Evolutionary conservation across 2,888 invertebrate genomes (phyloP).

Genomic region (Himalopsyche tibetana): DNA sequence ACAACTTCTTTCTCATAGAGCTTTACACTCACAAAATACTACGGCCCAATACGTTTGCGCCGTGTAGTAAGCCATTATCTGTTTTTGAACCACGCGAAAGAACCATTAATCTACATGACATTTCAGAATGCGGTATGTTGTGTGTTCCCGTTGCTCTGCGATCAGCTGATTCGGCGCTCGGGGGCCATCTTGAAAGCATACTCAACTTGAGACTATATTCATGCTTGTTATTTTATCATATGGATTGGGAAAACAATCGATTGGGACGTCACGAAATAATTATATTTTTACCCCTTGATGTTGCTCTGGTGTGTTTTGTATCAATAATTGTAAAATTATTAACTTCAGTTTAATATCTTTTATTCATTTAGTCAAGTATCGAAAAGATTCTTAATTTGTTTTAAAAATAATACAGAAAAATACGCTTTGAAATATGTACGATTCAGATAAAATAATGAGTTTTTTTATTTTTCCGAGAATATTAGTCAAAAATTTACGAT

Average conservation of each 20-base stretch:
- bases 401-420: too few relatives aligned
- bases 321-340: too few relatives aligned
- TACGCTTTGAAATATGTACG: too few relatives aligned
- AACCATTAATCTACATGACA: conserved; percentile 79
- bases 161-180: conserved; percentile 61
- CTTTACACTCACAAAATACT: conserved; percentile 48
- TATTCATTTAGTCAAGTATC: too few relatives aligned
- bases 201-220: conserved; percentile 53
- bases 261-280: not conserved
- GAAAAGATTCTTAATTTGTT: too few relatives aligned
- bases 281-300: not conserved
- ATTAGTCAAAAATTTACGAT: too few relatives aligned
- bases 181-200: conserved; percentile 60
- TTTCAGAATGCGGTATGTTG: conserved; percentile 76
- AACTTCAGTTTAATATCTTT: too few relatives aligned
- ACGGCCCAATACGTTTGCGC: conserved; percentile 50
- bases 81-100: conserved; percentile 77
- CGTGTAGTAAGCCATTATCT: conserved; percentile 71
- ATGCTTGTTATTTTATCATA: conserved; percentile 4
- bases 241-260: not conserved
- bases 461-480: too few relatives aligned
- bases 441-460: too few relatives aligned
- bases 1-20: not conserved
- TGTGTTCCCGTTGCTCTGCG: conserved; percentile 56
- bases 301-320: not conserved